Evolutionary conservation across 2,797 vertebrate genomes (phyloP).

Genomic region (Buceros bicornis): DNA sequence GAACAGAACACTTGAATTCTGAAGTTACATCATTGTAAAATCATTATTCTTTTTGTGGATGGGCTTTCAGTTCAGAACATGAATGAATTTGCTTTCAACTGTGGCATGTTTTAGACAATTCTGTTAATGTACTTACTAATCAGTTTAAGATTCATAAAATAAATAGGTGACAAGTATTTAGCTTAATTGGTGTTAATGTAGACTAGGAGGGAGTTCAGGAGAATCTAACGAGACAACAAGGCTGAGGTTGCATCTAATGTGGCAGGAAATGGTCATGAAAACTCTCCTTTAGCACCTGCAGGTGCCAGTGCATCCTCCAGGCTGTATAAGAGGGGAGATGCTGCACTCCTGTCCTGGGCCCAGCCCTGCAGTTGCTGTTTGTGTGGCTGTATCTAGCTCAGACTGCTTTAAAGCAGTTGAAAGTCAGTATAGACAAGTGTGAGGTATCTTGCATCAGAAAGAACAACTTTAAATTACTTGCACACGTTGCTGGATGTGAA

Average conservation of each 20-base stretch:
- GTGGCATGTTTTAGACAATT: neutral
- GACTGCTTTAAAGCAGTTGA: neutral
- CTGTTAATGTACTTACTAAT: neutral
- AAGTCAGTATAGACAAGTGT: neutral
- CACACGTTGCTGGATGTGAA: neutral
- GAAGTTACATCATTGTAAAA: neutral
- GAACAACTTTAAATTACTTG: constrained; percentile 23
- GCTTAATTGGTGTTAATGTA: neutral
- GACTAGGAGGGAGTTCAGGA: neutral
- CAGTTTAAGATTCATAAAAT: neutral
- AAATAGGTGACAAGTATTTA: neutral
- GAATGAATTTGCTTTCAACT: neutral
- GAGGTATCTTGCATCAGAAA: neutral
- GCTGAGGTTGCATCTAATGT: neutral
- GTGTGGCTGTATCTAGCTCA: neutral
- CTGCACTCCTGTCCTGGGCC: neutral
- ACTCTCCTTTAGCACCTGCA: neutral
- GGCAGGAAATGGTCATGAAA: neutral
- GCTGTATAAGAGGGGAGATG: neutral
- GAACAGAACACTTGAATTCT: neutral
- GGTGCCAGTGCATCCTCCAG: neutral
- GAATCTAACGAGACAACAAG: neutral
- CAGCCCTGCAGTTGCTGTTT: neutral
- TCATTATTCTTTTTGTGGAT: neutral
- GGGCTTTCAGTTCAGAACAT: neutral